phyloP scores from a whole-genome alignment of 2,113 vertebrate genomes.

The Dinomys branickii region DNA sequence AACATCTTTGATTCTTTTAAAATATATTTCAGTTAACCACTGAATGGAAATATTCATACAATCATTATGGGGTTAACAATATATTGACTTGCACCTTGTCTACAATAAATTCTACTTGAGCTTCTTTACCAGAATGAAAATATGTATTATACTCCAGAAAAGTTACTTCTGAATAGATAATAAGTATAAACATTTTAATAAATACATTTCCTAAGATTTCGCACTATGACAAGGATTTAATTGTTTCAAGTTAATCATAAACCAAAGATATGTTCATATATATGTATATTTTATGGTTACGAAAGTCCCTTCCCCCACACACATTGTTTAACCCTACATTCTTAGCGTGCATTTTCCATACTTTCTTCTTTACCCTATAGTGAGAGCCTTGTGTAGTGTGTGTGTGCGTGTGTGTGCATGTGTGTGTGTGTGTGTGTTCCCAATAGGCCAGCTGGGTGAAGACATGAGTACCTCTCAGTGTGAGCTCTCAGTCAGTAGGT shows the following conservation, averaged over 20 bases:
- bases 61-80: not conserved
- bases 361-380: not conserved
- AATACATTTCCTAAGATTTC: not conserved
- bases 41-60: not conserved
- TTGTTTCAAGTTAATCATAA: not conserved
- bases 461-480: not conserved
- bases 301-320: not conserved
- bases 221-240: not conserved
- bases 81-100: not conserved
- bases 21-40: not conserved
- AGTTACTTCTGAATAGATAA: not conserved
- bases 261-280: not conserved
- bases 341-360: not conserved
- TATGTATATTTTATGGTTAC: not conserved
- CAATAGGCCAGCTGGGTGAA: not conserved
- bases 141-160: not conserved
- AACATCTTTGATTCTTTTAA: not conserved
- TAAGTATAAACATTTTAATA: not conserved
- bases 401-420: not conserved
- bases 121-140: not conserved
- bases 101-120: not conserved
- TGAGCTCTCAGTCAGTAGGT: not conserved
- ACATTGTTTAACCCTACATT: rapidly evolving
- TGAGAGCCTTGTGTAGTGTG: not conserved
- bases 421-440: not conserved